A percentile compares a stretch with the other conserved stretches of the same genome.
These are phyloP conservation scores for Tinea trinotella DNA, from an alignment of 2,888 invertebrate species.

Conservation along the genomic window DNA sequence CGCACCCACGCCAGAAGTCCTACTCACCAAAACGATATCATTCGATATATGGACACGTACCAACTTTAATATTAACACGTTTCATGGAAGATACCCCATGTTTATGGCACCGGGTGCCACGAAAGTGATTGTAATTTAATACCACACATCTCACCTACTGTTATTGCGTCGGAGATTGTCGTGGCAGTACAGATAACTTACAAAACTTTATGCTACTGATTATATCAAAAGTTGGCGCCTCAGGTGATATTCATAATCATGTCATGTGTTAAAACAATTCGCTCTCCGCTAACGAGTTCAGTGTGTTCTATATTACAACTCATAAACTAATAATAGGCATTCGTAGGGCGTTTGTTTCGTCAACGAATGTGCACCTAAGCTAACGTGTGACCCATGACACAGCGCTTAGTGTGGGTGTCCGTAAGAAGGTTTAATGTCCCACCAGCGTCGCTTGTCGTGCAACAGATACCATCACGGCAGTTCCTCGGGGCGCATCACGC, in stretches of 20 bases:
- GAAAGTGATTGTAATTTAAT: constrained; percentile 10
- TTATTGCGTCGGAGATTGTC: constrained; percentile 4
- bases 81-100: neutral
- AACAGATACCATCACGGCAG: constrained; percentile 8
- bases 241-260: neutral
- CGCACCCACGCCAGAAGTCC: neutral
- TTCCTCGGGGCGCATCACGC: constrained; percentile 13
- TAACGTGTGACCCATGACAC: constrained; percentile 17
- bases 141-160: constrained; percentile 13
- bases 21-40: neutral
- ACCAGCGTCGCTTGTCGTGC: constrained; percentile 14
- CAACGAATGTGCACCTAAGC: neutral
- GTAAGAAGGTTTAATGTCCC: constrained; percentile 17
- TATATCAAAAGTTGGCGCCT: constrained; percentile 1
- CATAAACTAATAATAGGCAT: neutral
- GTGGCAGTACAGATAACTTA: neutral
- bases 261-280: neutral
- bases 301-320: neutral
- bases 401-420: constrained; percentile 21
- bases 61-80: constrained; percentile 12
- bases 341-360: neutral
- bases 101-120: neutral
- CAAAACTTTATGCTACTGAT: constrained; percentile 5
- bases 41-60: constrained; percentile 12
- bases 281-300: neutral